phyloP scores from a whole-genome alignment of 2,797 vertebrate genomes.

The Chelon labrosus region DNA sequence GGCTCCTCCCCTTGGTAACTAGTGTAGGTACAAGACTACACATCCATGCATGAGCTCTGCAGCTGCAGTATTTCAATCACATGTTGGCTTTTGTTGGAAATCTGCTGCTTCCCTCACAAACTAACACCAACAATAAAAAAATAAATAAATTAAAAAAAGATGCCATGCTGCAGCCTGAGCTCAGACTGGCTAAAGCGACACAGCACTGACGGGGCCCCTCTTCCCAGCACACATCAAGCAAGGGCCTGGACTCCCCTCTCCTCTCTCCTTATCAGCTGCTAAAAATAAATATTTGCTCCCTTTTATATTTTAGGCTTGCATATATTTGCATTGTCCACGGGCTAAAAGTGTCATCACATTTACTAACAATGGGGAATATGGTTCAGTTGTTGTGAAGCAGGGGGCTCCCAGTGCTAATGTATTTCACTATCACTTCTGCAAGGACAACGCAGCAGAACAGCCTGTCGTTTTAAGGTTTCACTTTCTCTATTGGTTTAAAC shows the following conservation, averaged over 20 bases:
- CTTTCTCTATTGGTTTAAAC: conserved; percentile 53
- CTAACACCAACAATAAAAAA: conserved; percentile 18
- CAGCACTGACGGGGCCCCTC: conserved; percentile 8
- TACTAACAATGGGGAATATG: background rate
- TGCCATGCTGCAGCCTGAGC: conserved; percentile 35
- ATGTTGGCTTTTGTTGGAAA: conserved; percentile 49
- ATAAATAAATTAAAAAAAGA: background rate
- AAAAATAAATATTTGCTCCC: conserved; percentile 48
- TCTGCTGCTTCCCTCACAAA: conserved; percentile 28
- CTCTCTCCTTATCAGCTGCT: conserved; percentile 32
- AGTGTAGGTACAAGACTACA: conserved; percentile 67
- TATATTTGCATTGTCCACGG: background rate
- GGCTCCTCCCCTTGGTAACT: conserved; percentile 65
- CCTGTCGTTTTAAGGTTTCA: conserved; percentile 50
- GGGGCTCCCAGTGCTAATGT: background rate
- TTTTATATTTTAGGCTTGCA: background rate
- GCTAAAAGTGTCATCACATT: background rate
- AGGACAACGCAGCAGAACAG: background rate
- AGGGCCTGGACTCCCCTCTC: conserved; percentile 47
- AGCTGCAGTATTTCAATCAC: conserved; percentile 20
- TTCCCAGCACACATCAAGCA: conserved; percentile 10
- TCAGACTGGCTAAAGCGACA: conserved; percentile 34
- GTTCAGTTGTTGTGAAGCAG: background rate
- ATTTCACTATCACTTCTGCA: background rate
- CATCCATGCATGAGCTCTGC: conserved; percentile 65